Evolutionary conservation across 2,113 vertebrate species (phyloP), one percentile per base, ranked within the genome.

Genomic region (Oplegnathus fasciatus): DNA sequence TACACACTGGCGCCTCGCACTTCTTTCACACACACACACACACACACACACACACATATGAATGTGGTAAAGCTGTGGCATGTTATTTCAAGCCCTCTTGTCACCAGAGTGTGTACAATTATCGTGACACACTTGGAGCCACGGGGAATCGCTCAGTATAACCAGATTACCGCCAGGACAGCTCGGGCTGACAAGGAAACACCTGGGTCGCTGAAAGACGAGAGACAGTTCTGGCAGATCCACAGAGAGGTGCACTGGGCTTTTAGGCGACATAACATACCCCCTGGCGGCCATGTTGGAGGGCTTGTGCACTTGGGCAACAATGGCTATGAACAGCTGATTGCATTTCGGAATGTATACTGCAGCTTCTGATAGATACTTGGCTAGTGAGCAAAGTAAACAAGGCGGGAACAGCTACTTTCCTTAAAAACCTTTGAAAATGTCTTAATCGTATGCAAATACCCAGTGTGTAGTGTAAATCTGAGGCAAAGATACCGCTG

Each of bases 1-100:
- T 90, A 80, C 82, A 91, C 32, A 66, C 91, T 94, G 93, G 93
- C 93, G 91, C 92, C 94, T 89, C 77, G 75, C 89, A 72, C 88
- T 61, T 86, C 75, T 76, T 78, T 58, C 48, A 50, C 68, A 68
- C 71, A 46, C 60, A 85, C 67, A 60, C 28, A 80, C 48, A 75
- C 74, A 66, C 60, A 66, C 82, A 68, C 67, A 42, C 78, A 50
- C 58, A 34, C 57, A 50, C 68, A 0, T 37, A 34, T 11, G 32
- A 64, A 82, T 76, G 88, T 73, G 70, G 69, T 78, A 26, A 90
- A 80, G 81, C 87, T 72, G 55, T 26, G 66, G 87, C 83, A 37
- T 88, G 86, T 89, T 91, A 92, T 92, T 90, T 91, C 67, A 32
- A 92, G 86, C 78, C 68, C 75, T 88, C 79, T 78, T 85, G 87